Evolutionary conservation across 2,797 vertebrate genomes (phyloP).

Genomic region (Pangasius krempfi): DNA sequence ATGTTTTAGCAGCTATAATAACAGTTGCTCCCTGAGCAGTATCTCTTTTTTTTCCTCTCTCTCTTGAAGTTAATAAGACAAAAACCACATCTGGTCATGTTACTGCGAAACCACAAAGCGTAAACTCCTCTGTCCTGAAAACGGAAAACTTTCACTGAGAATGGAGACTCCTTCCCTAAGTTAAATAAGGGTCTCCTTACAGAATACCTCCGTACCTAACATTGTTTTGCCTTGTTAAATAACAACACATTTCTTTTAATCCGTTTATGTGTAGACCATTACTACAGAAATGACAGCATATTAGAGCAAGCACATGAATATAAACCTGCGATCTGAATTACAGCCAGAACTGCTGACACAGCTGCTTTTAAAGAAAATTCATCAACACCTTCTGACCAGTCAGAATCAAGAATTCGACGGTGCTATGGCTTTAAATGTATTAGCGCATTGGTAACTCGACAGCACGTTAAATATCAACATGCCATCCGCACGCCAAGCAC

Average conservation of each 20-base stretch:
- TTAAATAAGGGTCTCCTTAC: background rate
- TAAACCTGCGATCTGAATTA: background rate
- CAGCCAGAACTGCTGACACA: background rate
- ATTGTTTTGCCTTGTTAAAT: background rate
- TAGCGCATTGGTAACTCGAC: no score
- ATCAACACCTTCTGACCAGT: background rate
- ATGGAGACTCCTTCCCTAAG: background rate
- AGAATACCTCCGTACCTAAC: no score
- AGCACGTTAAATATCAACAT: background rate
- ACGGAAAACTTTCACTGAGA: background rate
- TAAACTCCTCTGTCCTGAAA: background rate
- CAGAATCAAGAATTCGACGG: background rate
- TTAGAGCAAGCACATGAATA: background rate
- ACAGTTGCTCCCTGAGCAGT: background rate
- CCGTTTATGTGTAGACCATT: background rate
- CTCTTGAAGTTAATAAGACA: background rate
- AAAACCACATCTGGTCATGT: background rate
- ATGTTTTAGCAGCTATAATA: background rate
- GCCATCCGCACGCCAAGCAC: background rate
- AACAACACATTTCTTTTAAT: background rate
- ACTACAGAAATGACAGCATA: background rate
- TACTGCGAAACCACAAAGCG: background rate
- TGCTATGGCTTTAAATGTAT: background rate
- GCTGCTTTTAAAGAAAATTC: background rate
- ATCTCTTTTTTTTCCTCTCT: background rate